Base-by-base conservation (phyloP, 2,113 vertebrate species). In the Corvus moneduloides region DNA sequence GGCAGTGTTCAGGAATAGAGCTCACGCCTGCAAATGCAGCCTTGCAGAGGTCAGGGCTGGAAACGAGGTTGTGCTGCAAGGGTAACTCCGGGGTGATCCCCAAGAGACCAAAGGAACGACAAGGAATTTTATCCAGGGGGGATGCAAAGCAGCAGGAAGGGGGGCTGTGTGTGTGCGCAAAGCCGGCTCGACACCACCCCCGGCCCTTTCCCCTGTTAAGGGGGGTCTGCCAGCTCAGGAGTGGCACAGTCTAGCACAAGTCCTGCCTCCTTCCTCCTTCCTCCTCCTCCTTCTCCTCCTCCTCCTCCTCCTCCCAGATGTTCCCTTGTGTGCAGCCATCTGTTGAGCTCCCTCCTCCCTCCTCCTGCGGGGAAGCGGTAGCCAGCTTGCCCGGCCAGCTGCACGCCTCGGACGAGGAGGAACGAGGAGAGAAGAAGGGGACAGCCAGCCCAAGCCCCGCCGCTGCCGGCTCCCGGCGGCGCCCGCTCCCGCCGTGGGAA, bases 321-420 rank as follows among this genome's bases (percentile, higher is more conserved):
- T 96, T 96, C 95, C 86, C 90, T 85, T 84, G 90, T 90, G 92
- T 89, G 88, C 90, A 93, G 95, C 95, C 95, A 95, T 96, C 96
- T 96, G 96, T 84, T 93, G 95, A 93, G 91, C 74, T 90, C 89
- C 73, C 87, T 93, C 88, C 78, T 84, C 87, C 74, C 91, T 84
- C 90, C 92, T 96, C 63, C 44, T 85, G 78, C 84, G 58, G 44
- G 76, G 56, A 92, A 84, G 62, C 83, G 94, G 43, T 83, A 92
- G 92, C 93, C 89, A 68, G 81, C 30, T 84, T 84, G 81, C 84
- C 92, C 77, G 78, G 93, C 92, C 93, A 96, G 95, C 94, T 95
- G 92, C 95, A 88, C 91, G 80, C 88, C 72, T 84, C 26, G 82
- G n/a, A 75, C 39, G 52, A 62, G 63, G 10, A 77, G 75, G 10